Percentiles rank a stretch among this genome's conserved stretches.
phyloP scores from a whole-genome alignment of 2,113 vertebrate species.

The Dicerorhinus sumatrensis region DNA sequence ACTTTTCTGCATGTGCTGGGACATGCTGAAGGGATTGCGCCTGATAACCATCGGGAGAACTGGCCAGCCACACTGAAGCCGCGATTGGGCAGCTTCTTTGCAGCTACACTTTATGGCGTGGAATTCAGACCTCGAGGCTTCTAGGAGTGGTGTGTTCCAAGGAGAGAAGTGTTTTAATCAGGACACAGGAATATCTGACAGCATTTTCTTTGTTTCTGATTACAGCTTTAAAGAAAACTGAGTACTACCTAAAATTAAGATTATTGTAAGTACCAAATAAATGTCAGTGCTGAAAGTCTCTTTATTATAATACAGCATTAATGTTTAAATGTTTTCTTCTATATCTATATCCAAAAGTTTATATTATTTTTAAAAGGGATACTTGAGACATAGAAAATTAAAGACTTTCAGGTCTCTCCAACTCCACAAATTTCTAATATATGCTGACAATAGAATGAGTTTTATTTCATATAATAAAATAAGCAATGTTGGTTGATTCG shows the following conservation, averaged over 20 bases:
- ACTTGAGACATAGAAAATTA: not conserved
- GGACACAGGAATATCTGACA: constrained; percentile 21
- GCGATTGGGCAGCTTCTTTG: not conserved
- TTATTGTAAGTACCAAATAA: constrained; percentile 66
- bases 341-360: not conserved
- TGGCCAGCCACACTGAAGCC: not conserved
- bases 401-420: not conserved
- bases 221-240: constrained; percentile 55
- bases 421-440: not conserved
- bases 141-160: not conserved
- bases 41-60: not conserved
- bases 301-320: not conserved
- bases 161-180: not conserved
- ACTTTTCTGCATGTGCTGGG: not conserved
- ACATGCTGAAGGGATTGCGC: not conserved
- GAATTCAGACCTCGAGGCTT: constrained; percentile 11
- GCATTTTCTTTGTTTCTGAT: constrained; percentile 59
- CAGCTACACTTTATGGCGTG: not conserved
- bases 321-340: not conserved
- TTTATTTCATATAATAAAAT: not conserved
- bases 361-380: constrained; percentile 44
- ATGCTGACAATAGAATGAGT: not conserved
- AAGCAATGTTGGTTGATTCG: not conserved
- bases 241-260: constrained; percentile 52
- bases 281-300: not conserved